Conservation (phyloP, 2,113 vertebrate species). For the Girardinichthys multiradiatus region DNA sequence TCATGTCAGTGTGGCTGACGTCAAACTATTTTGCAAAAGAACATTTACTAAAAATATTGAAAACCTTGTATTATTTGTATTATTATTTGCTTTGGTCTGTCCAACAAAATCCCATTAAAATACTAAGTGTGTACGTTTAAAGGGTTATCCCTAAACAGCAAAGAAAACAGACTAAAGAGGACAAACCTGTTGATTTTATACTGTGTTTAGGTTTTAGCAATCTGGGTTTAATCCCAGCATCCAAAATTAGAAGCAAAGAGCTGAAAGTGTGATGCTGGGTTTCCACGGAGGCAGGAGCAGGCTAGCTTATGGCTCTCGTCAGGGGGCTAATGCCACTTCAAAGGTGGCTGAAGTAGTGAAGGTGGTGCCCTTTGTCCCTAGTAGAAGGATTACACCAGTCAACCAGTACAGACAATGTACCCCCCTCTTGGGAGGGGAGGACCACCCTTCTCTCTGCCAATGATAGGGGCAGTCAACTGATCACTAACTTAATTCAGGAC, state of each 20-base stretch:
- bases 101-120: too few relatives aligned
- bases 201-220: neutral
- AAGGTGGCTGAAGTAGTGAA: constrained; percentile 64
- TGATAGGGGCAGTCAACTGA: constrained; percentile 82
- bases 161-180: too few relatives aligned
- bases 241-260: constrained; percentile 27
- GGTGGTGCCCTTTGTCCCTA: constrained; percentile 78
- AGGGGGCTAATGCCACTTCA: constrained; percentile 80
- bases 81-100: too few relatives aligned
- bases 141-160: neutral
- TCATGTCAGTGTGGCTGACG: too few relatives aligned
- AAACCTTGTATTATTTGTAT: too few relatives aligned
- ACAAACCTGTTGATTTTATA: neutral
- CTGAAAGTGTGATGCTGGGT: constrained; percentile 36
- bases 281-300: constrained; percentile 37
- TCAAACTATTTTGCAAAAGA: too few relatives aligned
- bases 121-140: neutral
- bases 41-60: too few relatives aligned
- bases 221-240: constrained; percentile 17
- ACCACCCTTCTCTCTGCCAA: constrained; percentile 72
- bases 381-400: constrained; percentile 83
- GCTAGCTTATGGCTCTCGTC: constrained; percentile 46
- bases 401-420: constrained; percentile 82
- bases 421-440: constrained; percentile 79
- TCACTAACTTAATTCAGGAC: constrained; percentile 85